Conservation (phyloP, 1,140 invertebrate genomes). For the Drosophila mauritiana region DNA sequence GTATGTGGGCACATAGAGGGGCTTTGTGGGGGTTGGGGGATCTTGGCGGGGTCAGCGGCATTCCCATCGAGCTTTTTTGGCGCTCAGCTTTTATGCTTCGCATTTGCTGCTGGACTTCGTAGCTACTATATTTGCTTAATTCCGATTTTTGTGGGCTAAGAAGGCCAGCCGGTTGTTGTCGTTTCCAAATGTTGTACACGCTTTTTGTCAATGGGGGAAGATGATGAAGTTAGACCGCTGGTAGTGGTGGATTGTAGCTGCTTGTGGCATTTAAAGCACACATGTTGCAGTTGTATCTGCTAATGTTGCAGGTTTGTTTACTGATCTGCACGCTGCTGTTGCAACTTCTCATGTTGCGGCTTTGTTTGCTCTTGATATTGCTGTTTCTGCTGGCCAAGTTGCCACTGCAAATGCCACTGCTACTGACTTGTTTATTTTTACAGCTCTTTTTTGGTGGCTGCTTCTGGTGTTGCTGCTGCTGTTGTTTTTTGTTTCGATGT, state of each 20-base stretch:
- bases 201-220: background rate
- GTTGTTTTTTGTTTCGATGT: background rate
- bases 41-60: constrained; percentile 38
- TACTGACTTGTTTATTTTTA: background rate
- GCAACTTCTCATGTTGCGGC: constrained; percentile 5
- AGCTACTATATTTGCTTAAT: constrained; percentile 31
- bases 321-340: background rate
- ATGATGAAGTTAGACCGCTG: constrained; percentile 1
- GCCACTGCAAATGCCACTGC: background rate
- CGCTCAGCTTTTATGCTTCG: constrained; percentile 32
- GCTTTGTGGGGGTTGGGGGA: background rate
- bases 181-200: constrained; percentile 10
- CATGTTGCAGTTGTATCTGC: background rate
- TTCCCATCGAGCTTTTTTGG: constrained; percentile 38
- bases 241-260: background rate
- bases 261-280: background rate
- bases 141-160: constrained; percentile 26
- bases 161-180: constrained; percentile 46
- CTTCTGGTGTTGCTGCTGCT: constrained; percentile 25
- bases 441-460: constrained; percentile 1
- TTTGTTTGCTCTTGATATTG: background rate
- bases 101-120: constrained; percentile 2
- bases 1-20: background rate
- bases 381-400: background rate
- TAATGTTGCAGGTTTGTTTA: background rate